Base-by-base conservation (phyloP, 2,888 invertebrate species). In the Venustoraphidia nigricollis region DNA sequence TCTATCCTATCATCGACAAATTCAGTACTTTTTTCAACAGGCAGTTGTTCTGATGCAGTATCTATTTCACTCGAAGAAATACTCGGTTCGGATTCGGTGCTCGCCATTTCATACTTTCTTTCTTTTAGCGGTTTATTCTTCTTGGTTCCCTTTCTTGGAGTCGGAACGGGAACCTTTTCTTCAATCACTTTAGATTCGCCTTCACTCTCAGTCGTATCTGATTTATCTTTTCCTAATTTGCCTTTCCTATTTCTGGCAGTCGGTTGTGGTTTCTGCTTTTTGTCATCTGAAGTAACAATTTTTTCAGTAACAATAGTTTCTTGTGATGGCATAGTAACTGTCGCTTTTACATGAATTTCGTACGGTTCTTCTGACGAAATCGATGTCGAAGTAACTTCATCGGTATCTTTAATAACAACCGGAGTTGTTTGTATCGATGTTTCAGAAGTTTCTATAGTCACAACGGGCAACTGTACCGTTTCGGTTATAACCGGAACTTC, bases 341-440 rank as follows among this genome's bases (percentile, higher is more conserved):
- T 70, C 38, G 78, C 74, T 56, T 75, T 65, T 34, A 79, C 67
- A 53, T 76, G 73, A n/a, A 79, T 69, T 67, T 79, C 78, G 54
- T 73, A 77, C 10, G 72, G 70, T 53, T 73, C 74, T 52, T 73
- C 74, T 43, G 55, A 50, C 5, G 55, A 55, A 39, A 69, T 69
- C 2, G 72, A 70, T 4, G 71, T 68, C 47, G 70, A 66, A 0
- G 70, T 70, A 54, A 52, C 50, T 43, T 57, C 57, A 37, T 69
- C 69, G 53, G 70, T 71, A 45, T 76, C 74, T 36, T 68, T 65
- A 9, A 70, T 66, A 11, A 71, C 62, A 53, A 77, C 71, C 3
- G 83, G 77, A 34, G 76, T 74, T 10, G 83, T 82, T 64, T 80
- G 70, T 54, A 71, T 65, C 41, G 66, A 52, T 11, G 62, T 53